Conservation (phyloP, 2,888 invertebrate species). For the Petrolisthes cinctipes region DNA sequence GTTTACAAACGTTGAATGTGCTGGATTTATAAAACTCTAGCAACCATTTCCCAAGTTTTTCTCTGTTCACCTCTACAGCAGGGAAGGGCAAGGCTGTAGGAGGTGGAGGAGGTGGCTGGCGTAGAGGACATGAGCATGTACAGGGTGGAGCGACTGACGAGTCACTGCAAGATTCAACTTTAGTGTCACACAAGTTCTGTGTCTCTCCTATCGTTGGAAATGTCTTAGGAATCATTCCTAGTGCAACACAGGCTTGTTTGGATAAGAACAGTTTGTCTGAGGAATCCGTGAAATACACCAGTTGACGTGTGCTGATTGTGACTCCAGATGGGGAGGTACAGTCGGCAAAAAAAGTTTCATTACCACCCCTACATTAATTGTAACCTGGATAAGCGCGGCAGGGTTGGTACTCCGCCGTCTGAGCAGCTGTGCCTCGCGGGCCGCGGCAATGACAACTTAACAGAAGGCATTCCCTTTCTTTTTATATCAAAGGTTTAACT, state of each 20-base stretch:
- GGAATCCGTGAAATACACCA: conserved; percentile 32
- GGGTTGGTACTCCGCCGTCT: no score
- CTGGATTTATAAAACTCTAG: no score
- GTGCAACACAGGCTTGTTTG: conserved; percentile 32
- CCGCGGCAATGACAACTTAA: no score
- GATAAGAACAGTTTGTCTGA: conserved; percentile 37
- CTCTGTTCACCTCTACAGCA: conserved; percentile 38
- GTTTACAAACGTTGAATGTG: conserved; percentile 25
- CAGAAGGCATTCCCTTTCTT: no score
- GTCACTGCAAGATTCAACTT: not conserved
- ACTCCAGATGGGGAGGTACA: conserved; percentile 15
- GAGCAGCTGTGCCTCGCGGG: no score
- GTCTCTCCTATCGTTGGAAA: conserved; percentile 48
- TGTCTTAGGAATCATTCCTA: conserved; percentile 34
- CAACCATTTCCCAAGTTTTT: no score
- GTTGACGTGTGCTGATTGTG: not conserved
- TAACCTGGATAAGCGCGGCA: no score
- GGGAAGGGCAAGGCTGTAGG: conserved; percentile 29
- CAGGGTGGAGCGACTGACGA: not conserved
- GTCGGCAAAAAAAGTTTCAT: no score
- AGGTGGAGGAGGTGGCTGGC: conserved; percentile 27
- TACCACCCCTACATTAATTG: no score
- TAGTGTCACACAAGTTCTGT: not conserved
- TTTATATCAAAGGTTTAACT: no score
- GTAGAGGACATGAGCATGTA: conserved; percentile 21